A percentile compares a stretch with the other conserved stretches of the same genome.
Evolutionary conservation across 2,113 vertebrate genomes (phyloP).

Genomic region (Rostratula benghalensis): DNA sequence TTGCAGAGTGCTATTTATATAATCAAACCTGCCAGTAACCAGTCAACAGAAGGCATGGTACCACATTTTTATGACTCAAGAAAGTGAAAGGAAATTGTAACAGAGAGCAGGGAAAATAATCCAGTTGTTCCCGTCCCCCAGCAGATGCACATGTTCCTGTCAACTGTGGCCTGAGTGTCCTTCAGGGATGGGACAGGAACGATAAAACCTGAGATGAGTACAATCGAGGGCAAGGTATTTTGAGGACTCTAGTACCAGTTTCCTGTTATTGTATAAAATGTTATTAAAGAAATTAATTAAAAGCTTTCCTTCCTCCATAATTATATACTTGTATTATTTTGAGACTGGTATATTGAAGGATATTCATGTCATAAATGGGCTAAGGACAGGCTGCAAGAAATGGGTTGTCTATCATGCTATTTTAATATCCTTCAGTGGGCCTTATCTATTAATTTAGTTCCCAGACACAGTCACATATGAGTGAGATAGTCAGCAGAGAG

Average conservation of each 20-base stretch:
- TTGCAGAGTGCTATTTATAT: conserved; percentile 64
- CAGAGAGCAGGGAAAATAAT: not conserved
- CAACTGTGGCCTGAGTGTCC: not conserved
- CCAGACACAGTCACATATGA: not conserved
- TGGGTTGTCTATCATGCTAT: not conserved
- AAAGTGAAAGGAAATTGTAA: conserved; percentile 37
- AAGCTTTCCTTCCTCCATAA: not conserved
- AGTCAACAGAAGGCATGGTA: conserved; percentile 21
- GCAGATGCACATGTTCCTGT: not conserved
- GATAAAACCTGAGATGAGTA: not conserved
- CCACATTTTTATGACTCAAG: conserved; percentile 20
- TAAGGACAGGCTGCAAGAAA: not conserved
- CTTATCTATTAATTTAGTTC: not conserved
- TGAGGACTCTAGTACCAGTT: not conserved
- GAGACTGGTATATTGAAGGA: not conserved
- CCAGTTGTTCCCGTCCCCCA: not conserved
- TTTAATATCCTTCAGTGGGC: not conserved
- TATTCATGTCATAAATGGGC: accelerated
- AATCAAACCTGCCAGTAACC: conserved; percentile 62
- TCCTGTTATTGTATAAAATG: accelerated
- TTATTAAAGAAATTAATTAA: not conserved
- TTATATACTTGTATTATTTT: not conserved
- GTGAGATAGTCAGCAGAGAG: not conserved
- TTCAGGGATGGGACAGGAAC: not conserved
- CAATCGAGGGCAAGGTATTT: not conserved